Conservation (phyloP, 2,113 vertebrate genomes). For the Scytalopus superciliaris region DNA sequence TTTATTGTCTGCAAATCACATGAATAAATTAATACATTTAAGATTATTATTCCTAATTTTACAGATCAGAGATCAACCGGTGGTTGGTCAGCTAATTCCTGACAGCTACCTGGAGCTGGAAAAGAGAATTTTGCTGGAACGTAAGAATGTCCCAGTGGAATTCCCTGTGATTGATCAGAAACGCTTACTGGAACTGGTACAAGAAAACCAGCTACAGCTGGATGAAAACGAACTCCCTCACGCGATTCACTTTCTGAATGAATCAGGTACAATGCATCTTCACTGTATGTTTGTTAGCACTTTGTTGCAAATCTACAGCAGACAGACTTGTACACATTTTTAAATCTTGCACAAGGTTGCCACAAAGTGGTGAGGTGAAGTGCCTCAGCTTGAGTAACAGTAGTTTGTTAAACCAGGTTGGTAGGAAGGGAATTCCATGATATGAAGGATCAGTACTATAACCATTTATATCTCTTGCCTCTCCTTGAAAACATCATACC, state of each 20-base stretch:
- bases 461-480: neutral
- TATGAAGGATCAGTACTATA: neutral
- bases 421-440: neutral
- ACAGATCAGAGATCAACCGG: slow-evolving; percentile 91
- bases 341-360: neutral
- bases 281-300: neutral
- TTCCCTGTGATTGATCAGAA: slow-evolving; percentile 89
- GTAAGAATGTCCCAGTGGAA: slow-evolving; percentile 78
- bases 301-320: neutral
- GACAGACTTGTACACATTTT: neutral
- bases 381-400: neutral
- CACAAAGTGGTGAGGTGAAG: neutral
- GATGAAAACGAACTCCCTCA: slow-evolving; percentile 93
- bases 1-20: neutral
- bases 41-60: slow-evolving; percentile 39
- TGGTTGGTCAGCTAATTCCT: slow-evolving; percentile 94
- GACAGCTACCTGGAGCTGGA: slow-evolving; percentile 95
- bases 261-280: slow-evolving; percentile 80
- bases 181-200: slow-evolving; percentile 82
- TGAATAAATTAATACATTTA: neutral
- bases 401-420: neutral
- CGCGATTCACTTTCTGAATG: slow-evolving; percentile 91
- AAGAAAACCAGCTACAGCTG: slow-evolving; percentile 87
- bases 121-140: slow-evolving; percentile 84
- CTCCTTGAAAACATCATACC: neutral